phyloP scores from a whole-genome alignment of 2,888 invertebrate species.

The Incurvaria masculella region DNA sequence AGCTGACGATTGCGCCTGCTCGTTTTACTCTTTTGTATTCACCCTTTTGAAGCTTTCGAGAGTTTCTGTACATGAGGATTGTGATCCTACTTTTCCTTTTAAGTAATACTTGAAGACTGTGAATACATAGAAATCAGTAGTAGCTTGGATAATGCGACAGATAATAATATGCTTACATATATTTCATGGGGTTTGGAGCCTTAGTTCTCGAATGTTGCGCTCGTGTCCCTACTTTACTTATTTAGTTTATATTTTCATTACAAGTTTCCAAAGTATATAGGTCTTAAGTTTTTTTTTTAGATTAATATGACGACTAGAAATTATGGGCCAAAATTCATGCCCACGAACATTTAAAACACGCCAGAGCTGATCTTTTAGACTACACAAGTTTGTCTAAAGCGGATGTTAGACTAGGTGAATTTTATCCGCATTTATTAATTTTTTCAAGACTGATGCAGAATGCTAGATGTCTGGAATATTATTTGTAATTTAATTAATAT shows the following conservation, averaged over 20 bases:
- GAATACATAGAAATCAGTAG: neutral
- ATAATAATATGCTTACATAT: neutral
- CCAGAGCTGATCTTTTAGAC: no score
- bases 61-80: neutral
- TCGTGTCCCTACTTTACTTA: neutral
- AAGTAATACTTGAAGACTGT: neutral
- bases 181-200: neutral
- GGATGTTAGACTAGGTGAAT: neutral
- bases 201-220: neutral
- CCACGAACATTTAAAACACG: no score
- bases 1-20: neutral
- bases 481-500: neutral
- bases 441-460: neutral
- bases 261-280: neutral
- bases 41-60: neutral
- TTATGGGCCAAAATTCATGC: no score
- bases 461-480: neutral
- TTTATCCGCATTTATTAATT: neutral
- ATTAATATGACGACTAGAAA: no score
- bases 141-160: neutral
- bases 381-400: no score
- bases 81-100: neutral
- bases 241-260: neutral
- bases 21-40: neutral
- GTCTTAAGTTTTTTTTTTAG: no score